Percentiles rank a stretch among this genome's conserved stretches.
Evolutionary conservation across 2,797 vertebrate genomes (phyloP).

Genomic region (Pteropus rufus): DNA sequence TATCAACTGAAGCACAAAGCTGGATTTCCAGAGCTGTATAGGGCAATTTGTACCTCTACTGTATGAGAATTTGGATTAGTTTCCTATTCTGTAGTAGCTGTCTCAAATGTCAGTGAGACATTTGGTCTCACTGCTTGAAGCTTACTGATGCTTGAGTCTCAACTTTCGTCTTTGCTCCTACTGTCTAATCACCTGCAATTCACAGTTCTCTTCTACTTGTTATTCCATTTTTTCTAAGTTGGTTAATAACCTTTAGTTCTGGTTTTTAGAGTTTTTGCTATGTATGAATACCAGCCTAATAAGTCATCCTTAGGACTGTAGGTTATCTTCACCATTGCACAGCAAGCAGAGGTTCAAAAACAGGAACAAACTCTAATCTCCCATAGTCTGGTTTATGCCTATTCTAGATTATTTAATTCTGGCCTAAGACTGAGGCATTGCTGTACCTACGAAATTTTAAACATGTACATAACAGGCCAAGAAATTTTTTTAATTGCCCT

Average conservation of each 20-base stretch:
- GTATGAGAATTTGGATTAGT: neutral
- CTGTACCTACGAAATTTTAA: slow-evolving; percentile 6
- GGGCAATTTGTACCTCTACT: neutral
- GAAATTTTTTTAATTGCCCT: neutral
- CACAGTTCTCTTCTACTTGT: neutral
- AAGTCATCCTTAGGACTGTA: neutral
- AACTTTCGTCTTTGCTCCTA: neutral
- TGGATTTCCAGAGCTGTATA: neutral
- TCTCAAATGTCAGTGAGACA: too few species aligned
- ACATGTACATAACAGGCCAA: neutral
- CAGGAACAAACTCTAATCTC: neutral
- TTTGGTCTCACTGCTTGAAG: neutral
- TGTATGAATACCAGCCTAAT: neutral
- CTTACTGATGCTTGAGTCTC: neutral
- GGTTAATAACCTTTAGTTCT: neutral
- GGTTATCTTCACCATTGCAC: neutral
- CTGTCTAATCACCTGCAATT: neutral
- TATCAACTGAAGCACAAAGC: neutral
- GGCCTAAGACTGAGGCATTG: neutral
- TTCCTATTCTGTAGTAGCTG: neutral
- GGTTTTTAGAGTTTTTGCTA: neutral
- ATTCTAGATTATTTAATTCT: neutral
- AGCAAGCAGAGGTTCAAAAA: neutral
- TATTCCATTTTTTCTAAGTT: neutral
- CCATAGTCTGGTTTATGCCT: neutral